Conservation (phyloP, 2,797 vertebrate genomes). For the Mormyrus hasselquistii region DNA sequence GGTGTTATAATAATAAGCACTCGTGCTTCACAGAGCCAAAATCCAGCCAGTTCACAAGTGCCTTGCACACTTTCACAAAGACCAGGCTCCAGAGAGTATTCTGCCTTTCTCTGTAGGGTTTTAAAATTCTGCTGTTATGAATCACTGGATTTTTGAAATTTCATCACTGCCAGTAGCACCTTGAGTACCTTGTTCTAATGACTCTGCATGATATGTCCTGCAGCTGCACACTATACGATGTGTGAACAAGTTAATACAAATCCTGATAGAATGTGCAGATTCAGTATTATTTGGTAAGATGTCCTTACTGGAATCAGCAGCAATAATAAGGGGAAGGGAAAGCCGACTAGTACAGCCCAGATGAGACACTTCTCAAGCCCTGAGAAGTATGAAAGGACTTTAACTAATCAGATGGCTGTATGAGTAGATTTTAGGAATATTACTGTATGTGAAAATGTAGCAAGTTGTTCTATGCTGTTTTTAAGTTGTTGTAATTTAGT, state of each 20-base stretch:
- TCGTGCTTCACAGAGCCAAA: background rate
- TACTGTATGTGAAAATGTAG: background rate
- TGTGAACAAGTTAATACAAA: background rate
- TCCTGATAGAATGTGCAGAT: background rate
- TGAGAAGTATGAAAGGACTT: background rate
- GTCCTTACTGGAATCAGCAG: background rate
- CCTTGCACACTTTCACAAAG: constrained; percentile 11
- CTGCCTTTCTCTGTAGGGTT: background rate
- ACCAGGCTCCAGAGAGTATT: background rate
- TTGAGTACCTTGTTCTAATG: background rate
- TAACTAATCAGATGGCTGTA: background rate
- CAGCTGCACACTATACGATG: background rate
- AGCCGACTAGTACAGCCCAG: background rate
- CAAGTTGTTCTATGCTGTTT: background rate
- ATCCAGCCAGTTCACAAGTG: background rate
- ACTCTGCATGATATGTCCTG: background rate
- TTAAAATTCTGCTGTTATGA: background rate
- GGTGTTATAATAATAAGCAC: background rate
- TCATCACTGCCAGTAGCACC: background rate
- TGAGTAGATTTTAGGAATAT: background rate
- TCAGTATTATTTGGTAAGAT: background rate
- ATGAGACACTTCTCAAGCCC: background rate
- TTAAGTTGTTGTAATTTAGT: background rate
- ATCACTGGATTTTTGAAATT: background rate
- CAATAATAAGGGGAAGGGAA: background rate